Base-by-base conservation (phyloP, 2,113 vertebrate species). In the Onychorhynchus coronatus region DNA sequence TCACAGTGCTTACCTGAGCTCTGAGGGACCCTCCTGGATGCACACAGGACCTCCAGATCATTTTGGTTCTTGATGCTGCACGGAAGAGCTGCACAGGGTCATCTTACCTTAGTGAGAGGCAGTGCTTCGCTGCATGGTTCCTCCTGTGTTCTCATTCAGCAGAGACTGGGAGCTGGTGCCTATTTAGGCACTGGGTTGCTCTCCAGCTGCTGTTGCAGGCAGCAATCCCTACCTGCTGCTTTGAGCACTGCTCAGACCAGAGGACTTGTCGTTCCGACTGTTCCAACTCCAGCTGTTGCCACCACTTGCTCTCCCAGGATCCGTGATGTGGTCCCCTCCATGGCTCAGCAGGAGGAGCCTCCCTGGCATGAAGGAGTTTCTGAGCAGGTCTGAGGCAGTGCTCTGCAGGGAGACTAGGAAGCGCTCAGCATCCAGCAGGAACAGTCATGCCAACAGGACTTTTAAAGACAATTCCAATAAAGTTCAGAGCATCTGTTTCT, bases 181-280 rank as follows among this genome's bases (percentile, higher is more conserved):
- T 25, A 35, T 50, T 9, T 1, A 2, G n/a, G 39, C 63, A 73
- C 63, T 37, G 42, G 81, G 72, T 23, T 46, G 61, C 25, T 71
- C 46, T 35, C n/a, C 50, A 47, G 87, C 58, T 42, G 33, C 52
- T 68, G 25, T 3, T 83, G 66, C 61, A 46, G 76, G 58, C 1
- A 1, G 68, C 42, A 53, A 23, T 55, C 49, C 61, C 47, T 53
- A 37, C 70, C 81, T 71, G 61, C 65, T 62, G 37, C 53, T 55
- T 50, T 0, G 1, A 75, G 47, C 37, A 4, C 31, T 31, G 52
- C 12, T 81, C 39, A 33, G 39, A 44, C 42, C 7, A 42, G 70
- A 49, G 46, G 59, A 44, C 50, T 63, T 4, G 1, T 17, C 19
- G 14, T 35, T 8, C 12, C n/a, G n/a, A n/a, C n/a, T 0, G 0